Percentiles rank a stretch among this genome's conserved stretches.
Evolutionary conservation across 1,140 invertebrate genomes (phyloP).

Genomic region (Megathymus violae): DNA sequence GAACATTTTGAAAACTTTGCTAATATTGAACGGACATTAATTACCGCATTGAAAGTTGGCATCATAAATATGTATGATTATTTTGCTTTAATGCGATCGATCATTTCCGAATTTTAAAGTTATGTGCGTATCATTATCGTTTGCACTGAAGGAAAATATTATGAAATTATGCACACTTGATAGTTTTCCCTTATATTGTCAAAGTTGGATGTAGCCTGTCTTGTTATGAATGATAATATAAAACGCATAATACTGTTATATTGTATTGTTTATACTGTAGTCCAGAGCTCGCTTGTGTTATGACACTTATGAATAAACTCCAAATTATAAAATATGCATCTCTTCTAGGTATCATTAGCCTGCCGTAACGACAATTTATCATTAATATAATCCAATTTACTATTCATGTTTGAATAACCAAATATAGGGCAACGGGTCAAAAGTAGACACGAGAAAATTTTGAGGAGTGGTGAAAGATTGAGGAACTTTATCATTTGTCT

Average conservation of each 20-base stretch:
- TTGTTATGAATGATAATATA: too few species aligned
- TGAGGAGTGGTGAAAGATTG: conserved; percentile 13
- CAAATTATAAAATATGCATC: neutral
- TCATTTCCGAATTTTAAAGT: too few species aligned
- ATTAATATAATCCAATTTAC: conserved; percentile 40
- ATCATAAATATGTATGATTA: too few species aligned
- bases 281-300: neutral
- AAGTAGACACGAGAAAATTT: conserved; percentile 22
- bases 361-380: conserved; percentile 37
- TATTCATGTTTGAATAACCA: conserved; percentile 33
- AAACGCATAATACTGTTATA: too few species aligned
- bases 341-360: conserved; percentile 32
- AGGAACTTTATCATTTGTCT: conserved; percentile 6
- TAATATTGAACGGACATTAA: neutral
- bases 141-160: too few species aligned
- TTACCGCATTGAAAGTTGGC: too few species aligned
- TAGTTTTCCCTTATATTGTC: too few species aligned
- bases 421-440: conserved; percentile 37
- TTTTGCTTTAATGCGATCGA: too few species aligned
- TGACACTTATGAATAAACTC: neutral
- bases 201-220: too few species aligned
- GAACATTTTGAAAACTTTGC: conserved; percentile 15
- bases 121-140: too few species aligned
- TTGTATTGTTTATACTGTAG: too few species aligned
- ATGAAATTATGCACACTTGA: too few species aligned